phyloP scores from a whole-genome alignment of 1,140 invertebrate genomes.

The Drosophila chauvacae region DNA sequence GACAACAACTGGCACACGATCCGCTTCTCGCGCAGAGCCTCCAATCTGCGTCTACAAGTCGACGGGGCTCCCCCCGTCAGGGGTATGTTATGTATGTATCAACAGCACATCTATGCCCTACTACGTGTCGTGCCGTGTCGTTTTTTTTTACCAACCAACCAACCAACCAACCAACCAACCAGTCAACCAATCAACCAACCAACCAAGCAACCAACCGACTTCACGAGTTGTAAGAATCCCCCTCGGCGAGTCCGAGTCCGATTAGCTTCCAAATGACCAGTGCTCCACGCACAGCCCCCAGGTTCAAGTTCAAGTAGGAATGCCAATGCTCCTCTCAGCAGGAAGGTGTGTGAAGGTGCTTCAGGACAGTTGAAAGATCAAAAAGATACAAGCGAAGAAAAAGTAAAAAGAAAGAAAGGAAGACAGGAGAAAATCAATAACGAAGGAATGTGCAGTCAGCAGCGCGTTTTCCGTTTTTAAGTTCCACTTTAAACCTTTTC shows the following conservation, averaged over 20 bases:
- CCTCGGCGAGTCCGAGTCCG: slow-evolving; percentile 26
- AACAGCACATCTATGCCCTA: slow-evolving; percentile 86
- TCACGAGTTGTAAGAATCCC: slow-evolving; percentile 19
- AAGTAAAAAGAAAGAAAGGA: slow-evolving; percentile 8
- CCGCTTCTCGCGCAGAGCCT: slow-evolving; percentile 92
- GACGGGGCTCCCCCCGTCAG: slow-evolving; percentile 92
- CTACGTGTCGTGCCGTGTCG: slow-evolving; percentile 85
- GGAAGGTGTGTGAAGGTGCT: slow-evolving; percentile 56
- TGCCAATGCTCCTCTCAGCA: slow-evolving; percentile 12
- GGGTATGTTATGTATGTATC: slow-evolving; percentile 92
- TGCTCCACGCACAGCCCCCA: slow-evolving; percentile 46
- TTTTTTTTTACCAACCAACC: slow-evolving; percentile 73
- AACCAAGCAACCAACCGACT: slow-evolving; percentile 34
- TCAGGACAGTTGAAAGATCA: slow-evolving; percentile 29
- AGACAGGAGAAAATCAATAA: slow-evolving; percentile 33
- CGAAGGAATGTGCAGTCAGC: slow-evolving; percentile 65
- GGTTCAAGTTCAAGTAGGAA: slow-evolving; percentile 59
- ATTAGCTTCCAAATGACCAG: slow-evolving; percentile 42
- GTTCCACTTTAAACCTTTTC: slow-evolving; percentile 59
- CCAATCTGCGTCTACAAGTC: slow-evolving; percentile 92
- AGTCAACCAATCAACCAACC: slow-evolving; percentile 25
- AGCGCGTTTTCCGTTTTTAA: slow-evolving; percentile 52
- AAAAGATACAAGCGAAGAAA: slow-evolving; percentile 15
- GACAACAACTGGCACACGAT: slow-evolving; percentile 98
- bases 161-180: slow-evolving; percentile 23